Evolutionary conservation across 2,888 invertebrate genomes (phyloP).

Genomic region (Dioctria linearis): DNA sequence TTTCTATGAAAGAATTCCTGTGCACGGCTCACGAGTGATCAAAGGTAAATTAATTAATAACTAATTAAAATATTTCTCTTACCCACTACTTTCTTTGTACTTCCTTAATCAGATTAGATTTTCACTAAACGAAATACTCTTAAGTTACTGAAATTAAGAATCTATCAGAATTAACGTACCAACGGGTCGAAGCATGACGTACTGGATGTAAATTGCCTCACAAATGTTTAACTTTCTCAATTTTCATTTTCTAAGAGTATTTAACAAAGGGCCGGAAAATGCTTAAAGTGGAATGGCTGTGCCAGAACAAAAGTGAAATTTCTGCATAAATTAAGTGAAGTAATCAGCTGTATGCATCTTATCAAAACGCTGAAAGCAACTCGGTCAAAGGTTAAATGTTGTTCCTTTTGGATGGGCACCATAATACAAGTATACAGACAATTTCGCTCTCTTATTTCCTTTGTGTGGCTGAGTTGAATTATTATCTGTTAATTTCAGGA

Average conservation of each 20-base stretch:
- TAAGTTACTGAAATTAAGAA: constrained; percentile 34
- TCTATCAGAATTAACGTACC: constrained; percentile 16
- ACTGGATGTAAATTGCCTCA: constrained; percentile 34
- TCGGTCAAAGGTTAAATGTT: constrained; percentile 41
- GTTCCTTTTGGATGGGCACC: not conserved
- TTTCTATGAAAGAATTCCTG: too few relatives aligned
- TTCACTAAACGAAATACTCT: not conserved
- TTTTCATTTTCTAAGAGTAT: constrained; percentile 33
- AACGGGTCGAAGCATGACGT: not conserved
- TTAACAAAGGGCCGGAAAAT: constrained; percentile 52
- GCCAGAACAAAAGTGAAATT: constrained; percentile 52
- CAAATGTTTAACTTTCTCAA: constrained; percentile 19
- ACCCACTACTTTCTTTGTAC: too few relatives aligned
- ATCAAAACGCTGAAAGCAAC: constrained; percentile 39
- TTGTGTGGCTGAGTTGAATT: not conserved
- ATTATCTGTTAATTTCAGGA: too few relatives aligned
- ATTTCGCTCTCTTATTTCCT: not conserved
- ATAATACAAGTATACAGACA: not conserved
- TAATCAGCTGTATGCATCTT: constrained; percentile 42
- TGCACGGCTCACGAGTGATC: too few relatives aligned
- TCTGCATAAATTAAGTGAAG: constrained; percentile 44
- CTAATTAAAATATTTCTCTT: too few relatives aligned
- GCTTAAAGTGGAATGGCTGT: constrained; percentile 36
- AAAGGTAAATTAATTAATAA: too few relatives aligned
- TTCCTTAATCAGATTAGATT: too few relatives aligned